Evolutionary conservation across 2,797 vertebrate species (phyloP).

Genomic region (Oophaga sylvatica): DNA sequence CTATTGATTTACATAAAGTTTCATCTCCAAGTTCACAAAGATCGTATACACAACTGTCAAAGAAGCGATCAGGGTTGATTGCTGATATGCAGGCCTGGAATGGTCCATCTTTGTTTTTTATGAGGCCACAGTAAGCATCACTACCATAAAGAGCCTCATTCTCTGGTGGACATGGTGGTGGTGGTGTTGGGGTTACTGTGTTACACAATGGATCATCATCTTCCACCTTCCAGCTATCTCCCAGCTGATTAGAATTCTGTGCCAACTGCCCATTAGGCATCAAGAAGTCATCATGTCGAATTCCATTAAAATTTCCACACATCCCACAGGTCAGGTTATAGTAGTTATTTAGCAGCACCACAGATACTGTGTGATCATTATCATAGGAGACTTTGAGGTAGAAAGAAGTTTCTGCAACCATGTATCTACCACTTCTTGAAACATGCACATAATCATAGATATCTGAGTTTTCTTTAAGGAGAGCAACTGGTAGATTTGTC

Average conservation of each 20-base stretch:
- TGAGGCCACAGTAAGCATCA: slow-evolving; percentile 72
- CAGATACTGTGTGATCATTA: slow-evolving; percentile 68
- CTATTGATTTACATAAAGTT: slow-evolving; percentile 70
- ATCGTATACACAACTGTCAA: slow-evolving; percentile 72
- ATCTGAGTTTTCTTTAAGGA: slow-evolving; percentile 30
- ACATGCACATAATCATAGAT: slow-evolving; percentile 61
- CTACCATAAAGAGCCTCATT: slow-evolving; percentile 69
- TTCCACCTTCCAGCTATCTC: slow-evolving; percentile 71
- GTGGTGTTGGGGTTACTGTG: slow-evolving; percentile 65
- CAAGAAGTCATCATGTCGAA: slow-evolving; percentile 70
- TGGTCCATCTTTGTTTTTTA: slow-evolving; percentile 72
- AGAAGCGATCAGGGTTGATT: slow-evolving; percentile 71
- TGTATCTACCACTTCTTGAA: slow-evolving; percentile 64
- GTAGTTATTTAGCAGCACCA: slow-evolving; percentile 71
- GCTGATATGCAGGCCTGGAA: slow-evolving; percentile 73
- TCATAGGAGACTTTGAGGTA: slow-evolving; percentile 73
- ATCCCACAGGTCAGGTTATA: slow-evolving; percentile 76
- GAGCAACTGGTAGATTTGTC: slow-evolving; percentile 74
- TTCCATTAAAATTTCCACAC: slow-evolving; percentile 79
- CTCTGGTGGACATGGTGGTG: slow-evolving; percentile 69
- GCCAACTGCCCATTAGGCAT: slow-evolving; percentile 65
- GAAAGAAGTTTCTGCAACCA: slow-evolving; percentile 71
- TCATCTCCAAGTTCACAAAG: slow-evolving; percentile 78
- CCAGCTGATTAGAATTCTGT: slow-evolving; percentile 61
- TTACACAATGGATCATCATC: slow-evolving; percentile 67